Evolutionary conservation across 2,797 vertebrate species (phyloP).

Genomic region (Silurus aristotelis): DNA sequence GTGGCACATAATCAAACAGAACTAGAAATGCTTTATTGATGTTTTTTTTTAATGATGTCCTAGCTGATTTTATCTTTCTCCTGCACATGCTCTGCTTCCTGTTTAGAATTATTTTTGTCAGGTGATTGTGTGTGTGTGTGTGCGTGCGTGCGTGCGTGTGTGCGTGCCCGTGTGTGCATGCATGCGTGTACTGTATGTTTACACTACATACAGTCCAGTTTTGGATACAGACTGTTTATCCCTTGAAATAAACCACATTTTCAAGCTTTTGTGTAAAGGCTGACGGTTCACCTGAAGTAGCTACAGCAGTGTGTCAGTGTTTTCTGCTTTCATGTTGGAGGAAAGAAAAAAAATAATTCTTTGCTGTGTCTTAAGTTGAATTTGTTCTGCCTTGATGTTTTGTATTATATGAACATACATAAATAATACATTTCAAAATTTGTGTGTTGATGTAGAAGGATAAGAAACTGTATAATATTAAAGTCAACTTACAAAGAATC

Average conservation of each 20-base stretch:
- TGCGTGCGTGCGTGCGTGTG: neutral
- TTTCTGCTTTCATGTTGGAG: slow-evolving; percentile 59
- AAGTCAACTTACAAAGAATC: slow-evolving; percentile 30
- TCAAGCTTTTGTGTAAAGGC: slow-evolving; percentile 33
- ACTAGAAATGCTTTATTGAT: slow-evolving; percentile 18
- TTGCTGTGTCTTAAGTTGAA: slow-evolving; percentile 20
- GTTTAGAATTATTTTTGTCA: slow-evolving; percentile 14
- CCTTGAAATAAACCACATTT: slow-evolving; percentile 49
- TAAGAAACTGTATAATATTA: slow-evolving; percentile 51
- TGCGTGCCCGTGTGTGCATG: slow-evolving; percentile 9
- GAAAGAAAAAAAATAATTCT: slow-evolving; percentile 33
- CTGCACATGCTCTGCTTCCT: slow-evolving; percentile 18
- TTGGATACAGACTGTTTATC: slow-evolving; percentile 21
- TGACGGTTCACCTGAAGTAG: slow-evolving; percentile 37
- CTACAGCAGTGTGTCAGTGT: slow-evolving; percentile 48
- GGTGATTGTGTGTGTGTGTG: slow-evolving; percentile 8
- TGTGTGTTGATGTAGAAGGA: slow-evolving; percentile 55
- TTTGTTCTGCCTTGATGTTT: slow-evolving; percentile 56
- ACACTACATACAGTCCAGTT: slow-evolving; percentile 29
- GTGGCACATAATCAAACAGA: neutral
- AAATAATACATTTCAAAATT: slow-evolving; percentile 54
- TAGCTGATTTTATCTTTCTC: slow-evolving; percentile 12
- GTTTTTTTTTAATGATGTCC: neutral
- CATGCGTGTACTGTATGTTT: neutral
- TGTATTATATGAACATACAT: slow-evolving; percentile 51